phyloP scores from a whole-genome alignment of 2,113 vertebrate genomes.

The Ariopsis seemanni region DNA sequence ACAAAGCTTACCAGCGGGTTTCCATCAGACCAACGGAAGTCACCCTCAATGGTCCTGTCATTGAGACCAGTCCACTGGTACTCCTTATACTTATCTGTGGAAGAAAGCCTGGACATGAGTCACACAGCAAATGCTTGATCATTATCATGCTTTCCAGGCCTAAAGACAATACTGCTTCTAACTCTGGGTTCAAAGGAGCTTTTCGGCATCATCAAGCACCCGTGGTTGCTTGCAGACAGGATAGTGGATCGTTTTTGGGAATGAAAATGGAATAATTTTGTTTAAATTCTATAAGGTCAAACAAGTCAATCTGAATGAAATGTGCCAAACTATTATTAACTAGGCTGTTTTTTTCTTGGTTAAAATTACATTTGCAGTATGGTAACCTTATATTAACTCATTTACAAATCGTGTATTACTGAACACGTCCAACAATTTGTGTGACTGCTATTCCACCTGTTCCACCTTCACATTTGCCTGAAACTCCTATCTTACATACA shows the following conservation, averaged over 20 bases:
- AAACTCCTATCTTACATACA: background rate
- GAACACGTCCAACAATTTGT: background rate
- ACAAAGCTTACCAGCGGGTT: conserved; percentile 82
- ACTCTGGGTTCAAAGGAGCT: conserved; percentile 30
- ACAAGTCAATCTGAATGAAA: background rate
- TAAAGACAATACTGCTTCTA: conserved; percentile 59
- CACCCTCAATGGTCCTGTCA: conserved; percentile 89
- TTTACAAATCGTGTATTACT: background rate
- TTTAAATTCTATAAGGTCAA: conserved; percentile 4
- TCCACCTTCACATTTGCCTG: background rate
- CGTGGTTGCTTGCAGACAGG: background rate
- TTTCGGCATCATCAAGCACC: background rate
- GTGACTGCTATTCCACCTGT: background rate
- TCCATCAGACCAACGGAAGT: conserved; percentile 94
- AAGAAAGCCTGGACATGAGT: conserved; percentile 19
- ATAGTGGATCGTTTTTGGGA: background rate
- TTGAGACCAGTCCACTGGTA: conserved; percentile 96
- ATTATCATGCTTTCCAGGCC: conserved; percentile 34
- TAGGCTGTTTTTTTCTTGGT: background rate
- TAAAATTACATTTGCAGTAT: background rate
- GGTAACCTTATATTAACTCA: background rate
- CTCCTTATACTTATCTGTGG: conserved; percentile 81
- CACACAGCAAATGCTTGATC: conserved; percentile 52
- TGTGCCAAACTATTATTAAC: background rate
- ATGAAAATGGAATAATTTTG: background rate